Evolutionary conservation across 2,113 vertebrate species (phyloP).

Genomic region (Colistium nudipinnis): DNA sequence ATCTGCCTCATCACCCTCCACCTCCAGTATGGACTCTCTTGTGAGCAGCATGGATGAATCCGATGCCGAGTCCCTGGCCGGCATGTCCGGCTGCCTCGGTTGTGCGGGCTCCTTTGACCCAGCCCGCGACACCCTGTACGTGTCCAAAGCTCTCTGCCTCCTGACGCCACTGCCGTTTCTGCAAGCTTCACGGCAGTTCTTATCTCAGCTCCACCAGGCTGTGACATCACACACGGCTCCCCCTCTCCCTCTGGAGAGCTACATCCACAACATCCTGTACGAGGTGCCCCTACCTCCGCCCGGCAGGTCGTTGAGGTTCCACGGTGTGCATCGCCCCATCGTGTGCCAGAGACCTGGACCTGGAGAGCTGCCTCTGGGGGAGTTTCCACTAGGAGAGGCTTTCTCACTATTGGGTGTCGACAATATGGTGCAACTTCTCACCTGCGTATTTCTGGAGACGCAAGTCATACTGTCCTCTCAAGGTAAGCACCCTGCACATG

Average conservation of each 20-base stretch:
- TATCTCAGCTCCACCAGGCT: constrained; percentile 90
- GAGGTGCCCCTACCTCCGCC: constrained; percentile 95
- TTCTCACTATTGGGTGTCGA: constrained; percentile 92
- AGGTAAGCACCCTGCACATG: constrained; percentile 75
- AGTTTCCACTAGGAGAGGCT: constrained; percentile 90
- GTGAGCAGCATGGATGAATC: constrained; percentile 90
- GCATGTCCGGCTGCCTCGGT: constrained; percentile 78
- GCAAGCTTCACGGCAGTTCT: constrained; percentile 92
- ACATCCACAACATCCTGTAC: constrained; percentile 95
- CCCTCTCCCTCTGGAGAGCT: constrained; percentile 94
- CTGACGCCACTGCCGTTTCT: constrained; percentile 96
- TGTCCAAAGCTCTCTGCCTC: constrained; percentile 96
- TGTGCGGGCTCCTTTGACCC: constrained; percentile 88
- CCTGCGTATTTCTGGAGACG: constrained; percentile 96
- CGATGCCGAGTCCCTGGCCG: constrained; percentile 81
- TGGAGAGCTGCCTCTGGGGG: constrained; percentile 90
- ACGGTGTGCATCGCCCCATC: constrained; percentile 93
- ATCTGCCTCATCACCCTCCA: constrained; percentile 88
- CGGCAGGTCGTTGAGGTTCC: constrained; percentile 92
- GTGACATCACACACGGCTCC: constrained; percentile 90
- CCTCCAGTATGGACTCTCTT: constrained; percentile 95
- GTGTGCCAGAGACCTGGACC: constrained; percentile 93
- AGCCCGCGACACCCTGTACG: constrained; percentile 91
- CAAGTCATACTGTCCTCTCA: constrained; percentile 97
- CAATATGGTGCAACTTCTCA: constrained; percentile 95